phyloP scores from a whole-genome alignment of 2,888 invertebrate species.

The Malacosoma neustria region DNA sequence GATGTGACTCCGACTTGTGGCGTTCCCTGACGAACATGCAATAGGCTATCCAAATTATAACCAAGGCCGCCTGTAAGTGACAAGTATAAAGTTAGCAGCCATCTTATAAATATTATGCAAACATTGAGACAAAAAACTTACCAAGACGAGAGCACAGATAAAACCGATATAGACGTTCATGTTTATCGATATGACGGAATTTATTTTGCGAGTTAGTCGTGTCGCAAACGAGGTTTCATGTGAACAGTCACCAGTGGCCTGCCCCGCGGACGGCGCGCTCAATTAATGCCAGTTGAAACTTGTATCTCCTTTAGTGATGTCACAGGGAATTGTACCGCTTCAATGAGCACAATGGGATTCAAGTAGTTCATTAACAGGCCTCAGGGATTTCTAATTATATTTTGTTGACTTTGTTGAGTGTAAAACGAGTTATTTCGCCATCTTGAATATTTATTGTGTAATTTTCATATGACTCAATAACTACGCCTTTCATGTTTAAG shows the following conservation, averaged over 20 bases:
- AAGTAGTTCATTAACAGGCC: conserved; percentile 11
- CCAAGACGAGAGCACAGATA: conserved; percentile 51
- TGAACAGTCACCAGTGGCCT: conserved; percentile 35
- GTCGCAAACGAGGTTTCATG: conserved; percentile 44
- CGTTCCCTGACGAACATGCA: conserved; percentile 60
- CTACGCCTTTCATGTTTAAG: background rate
- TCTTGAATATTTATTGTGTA: background rate
- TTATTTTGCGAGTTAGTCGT: conserved; percentile 27
- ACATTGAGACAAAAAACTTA: conserved; percentile 28
- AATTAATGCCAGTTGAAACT: conserved; percentile 55
- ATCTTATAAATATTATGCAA: conserved; percentile 1
- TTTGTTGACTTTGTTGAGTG: conserved; percentile 2
- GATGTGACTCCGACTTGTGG: conserved; percentile 45
- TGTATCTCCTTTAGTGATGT: conserved; percentile 52
- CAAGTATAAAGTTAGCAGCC: conserved; percentile 1
- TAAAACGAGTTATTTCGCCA: background rate
- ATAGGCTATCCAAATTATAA: conserved; percentile 53
- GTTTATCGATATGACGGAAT: conserved; percentile 17
- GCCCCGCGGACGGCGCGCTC: conserved; percentile 34
- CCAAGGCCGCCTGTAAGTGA: conserved; percentile 41
- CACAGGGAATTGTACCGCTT: conserved; percentile 39
- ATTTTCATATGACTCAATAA: background rate
- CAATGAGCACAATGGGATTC: conserved; percentile 32
- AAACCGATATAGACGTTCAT: conserved; percentile 53
- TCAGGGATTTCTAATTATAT: background rate